Percentiles rank a stretch among this genome's conserved stretches.
These are phyloP conservation scores for Microchirus variegatus DNA, from an alignment of 2,797 vertebrate species.

Conservation along the genomic window DNA sequence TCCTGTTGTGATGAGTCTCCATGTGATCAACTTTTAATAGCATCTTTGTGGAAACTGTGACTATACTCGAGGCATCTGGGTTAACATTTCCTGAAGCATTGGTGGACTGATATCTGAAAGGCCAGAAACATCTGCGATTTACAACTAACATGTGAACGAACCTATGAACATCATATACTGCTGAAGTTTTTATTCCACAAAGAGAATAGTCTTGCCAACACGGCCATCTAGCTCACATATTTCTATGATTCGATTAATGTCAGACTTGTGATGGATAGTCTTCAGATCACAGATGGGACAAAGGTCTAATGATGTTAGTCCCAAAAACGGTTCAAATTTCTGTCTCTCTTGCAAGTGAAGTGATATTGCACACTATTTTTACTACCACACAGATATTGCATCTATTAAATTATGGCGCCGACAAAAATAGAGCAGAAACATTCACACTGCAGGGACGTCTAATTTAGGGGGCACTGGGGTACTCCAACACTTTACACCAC, in stretches of 20 bases:
- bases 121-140: too few relatives aligned
- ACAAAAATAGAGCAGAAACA: background rate
- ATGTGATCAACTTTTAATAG: too few relatives aligned
- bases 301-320: background rate
- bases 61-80: too few relatives aligned
- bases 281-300: background rate
- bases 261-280: background rate
- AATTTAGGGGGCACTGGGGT: background rate
- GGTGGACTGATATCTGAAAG: too few relatives aligned
- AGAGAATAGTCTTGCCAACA: too few relatives aligned
- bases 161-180: too few relatives aligned
- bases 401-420: background rate
- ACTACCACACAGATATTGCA: background rate
- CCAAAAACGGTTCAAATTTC: background rate
- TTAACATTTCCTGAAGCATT: too few relatives aligned
- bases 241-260: background rate
- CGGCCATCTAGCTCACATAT: background rate
- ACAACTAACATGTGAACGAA: too few relatives aligned
- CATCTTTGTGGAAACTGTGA: too few relatives aligned
- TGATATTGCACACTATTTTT: background rate
- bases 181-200: too few relatives aligned
- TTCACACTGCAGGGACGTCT: background rate
- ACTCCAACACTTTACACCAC: background rate
- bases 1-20: too few relatives aligned
- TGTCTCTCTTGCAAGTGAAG: background rate